Percentiles rank a stretch among this genome's conserved stretches.
Conservation (phyloP, 2,888 invertebrate species). For the Augochlorella aurata region DNA sequence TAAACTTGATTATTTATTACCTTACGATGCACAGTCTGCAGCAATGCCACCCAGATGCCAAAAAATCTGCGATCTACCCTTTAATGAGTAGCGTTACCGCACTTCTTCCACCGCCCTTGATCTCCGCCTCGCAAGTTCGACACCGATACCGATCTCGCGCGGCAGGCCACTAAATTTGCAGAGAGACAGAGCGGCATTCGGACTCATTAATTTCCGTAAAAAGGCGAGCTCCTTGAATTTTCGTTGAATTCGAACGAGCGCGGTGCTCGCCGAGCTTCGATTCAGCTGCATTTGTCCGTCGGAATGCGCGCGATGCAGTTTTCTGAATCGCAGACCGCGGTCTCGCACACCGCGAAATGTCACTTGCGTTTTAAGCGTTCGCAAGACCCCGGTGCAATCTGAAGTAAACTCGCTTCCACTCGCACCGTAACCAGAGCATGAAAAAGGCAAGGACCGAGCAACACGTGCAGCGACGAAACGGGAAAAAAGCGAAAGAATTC, state of each 20-base stretch:
- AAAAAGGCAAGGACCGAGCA: slow-evolving; percentile 71
- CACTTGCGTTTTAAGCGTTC: slow-evolving; percentile 53
- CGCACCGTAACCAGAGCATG: slow-evolving; percentile 74
- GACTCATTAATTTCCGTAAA: background rate
- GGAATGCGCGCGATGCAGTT: background rate
- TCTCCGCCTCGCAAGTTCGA: background rate
- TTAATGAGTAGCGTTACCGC: background rate
- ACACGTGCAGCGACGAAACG: slow-evolving; percentile 56
- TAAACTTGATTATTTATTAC: too few species aligned
- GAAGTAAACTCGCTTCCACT: slow-evolving; percentile 65
- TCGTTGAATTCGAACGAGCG: background rate
- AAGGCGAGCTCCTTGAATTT: background rate
- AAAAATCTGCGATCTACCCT: background rate
- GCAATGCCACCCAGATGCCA: too few species aligned
- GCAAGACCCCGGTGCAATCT: slow-evolving; percentile 50
- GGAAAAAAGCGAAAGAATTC: background rate
- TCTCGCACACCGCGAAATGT: slow-evolving; percentile 50
- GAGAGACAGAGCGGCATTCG: background rate
- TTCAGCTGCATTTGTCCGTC: background rate
- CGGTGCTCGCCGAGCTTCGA: background rate
- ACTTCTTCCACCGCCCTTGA: background rate
- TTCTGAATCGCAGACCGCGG: slow-evolving; percentile 26
- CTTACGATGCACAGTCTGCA: too few species aligned
- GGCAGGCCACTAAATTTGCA: background rate
- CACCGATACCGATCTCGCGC: background rate